These are phyloP conservation scores for Beris morrisii DNA, from an alignment of 2,888 invertebrate species.

Conservation along the genomic window DNA sequence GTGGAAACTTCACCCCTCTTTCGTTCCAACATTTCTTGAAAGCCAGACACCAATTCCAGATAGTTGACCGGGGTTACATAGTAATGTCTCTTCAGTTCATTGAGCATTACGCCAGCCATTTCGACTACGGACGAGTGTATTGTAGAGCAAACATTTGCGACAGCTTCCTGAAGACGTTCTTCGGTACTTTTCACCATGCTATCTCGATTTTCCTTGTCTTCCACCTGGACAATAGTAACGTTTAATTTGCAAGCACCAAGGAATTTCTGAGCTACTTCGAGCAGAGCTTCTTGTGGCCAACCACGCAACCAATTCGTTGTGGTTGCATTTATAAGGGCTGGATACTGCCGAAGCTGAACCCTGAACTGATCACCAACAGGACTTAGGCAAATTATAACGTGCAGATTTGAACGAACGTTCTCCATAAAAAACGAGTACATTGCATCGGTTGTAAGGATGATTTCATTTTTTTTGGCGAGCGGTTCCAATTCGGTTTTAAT, in stretches of 20 bases:
- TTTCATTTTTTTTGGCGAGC: constrained; percentile 47
- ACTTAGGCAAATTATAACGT: constrained; percentile 83
- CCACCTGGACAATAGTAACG: constrained; percentile 66
- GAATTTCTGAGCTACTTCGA: constrained; percentile 87
- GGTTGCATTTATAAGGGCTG: constrained; percentile 82
- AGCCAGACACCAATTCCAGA: constrained; percentile 80
- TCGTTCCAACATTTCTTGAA: constrained; percentile 72
- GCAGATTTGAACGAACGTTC: constrained; percentile 73
- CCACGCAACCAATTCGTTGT: constrained; percentile 89
- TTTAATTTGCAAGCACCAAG: constrained; percentile 72
- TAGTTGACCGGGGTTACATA: constrained; percentile 91
- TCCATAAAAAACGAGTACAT: constrained; percentile 77
- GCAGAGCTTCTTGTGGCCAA: constrained; percentile 84
- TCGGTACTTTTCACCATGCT: constrained; percentile 59
- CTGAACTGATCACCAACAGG: constrained; percentile 83
- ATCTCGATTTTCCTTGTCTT: constrained; percentile 53
- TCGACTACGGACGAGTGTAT: constrained; percentile 82
- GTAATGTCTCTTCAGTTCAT: constrained; percentile 77
- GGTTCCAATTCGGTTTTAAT: constrained; percentile 48
- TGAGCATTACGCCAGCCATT: constrained; percentile 71
- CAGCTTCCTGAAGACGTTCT: constrained; percentile 64
- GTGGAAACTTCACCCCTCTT: constrained; percentile 73
- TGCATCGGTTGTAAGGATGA: constrained; percentile 67
- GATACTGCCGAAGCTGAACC: constrained; percentile 82
- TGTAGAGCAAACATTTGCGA: constrained; percentile 75